phyloP scores from a whole-genome alignment of 2,113 vertebrate genomes.

The Anarhynchus alexandrinus region DNA sequence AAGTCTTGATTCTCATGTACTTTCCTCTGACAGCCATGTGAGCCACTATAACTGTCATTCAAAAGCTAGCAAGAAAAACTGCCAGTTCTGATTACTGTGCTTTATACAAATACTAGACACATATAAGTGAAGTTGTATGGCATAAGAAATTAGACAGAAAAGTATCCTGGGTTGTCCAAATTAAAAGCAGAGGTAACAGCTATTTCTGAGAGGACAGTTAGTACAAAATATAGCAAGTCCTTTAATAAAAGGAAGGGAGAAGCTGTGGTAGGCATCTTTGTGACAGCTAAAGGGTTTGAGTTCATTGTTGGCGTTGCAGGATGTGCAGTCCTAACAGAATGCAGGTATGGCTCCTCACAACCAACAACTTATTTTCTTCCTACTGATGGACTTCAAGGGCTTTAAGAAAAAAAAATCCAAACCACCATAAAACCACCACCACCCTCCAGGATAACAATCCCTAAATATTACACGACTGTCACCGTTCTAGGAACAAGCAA shows the following conservation, averaged over 20 bases:
- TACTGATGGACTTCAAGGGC: neutral
- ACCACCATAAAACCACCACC: accelerated
- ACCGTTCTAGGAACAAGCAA: neutral
- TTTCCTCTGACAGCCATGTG: neutral
- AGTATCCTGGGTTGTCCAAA: neutral
- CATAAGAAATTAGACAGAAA: neutral
- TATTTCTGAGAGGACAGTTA: neutral
- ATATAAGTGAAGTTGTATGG: neutral
- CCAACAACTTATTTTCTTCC: neutral
- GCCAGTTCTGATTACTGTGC: neutral
- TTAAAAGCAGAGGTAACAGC: neutral
- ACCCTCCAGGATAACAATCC: neutral
- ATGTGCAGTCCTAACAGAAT: neutral
- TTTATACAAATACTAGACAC: neutral
- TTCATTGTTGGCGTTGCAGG: neutral
- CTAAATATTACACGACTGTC: neutral
- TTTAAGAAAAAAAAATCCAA: neutral
- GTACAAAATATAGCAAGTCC: neutral
- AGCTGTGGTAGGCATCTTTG: neutral
- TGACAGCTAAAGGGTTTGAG: neutral
- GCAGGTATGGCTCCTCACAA: neutral
- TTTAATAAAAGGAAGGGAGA: neutral
- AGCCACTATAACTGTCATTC: neutral
- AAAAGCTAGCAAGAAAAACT: neutral
- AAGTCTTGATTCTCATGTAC: neutral